Percentiles rank a stretch among this genome's conserved stretches.
Evolutionary conservation across 2,888 invertebrate species (phyloP).

Genomic region (Meiosimyza decipiens): DNA sequence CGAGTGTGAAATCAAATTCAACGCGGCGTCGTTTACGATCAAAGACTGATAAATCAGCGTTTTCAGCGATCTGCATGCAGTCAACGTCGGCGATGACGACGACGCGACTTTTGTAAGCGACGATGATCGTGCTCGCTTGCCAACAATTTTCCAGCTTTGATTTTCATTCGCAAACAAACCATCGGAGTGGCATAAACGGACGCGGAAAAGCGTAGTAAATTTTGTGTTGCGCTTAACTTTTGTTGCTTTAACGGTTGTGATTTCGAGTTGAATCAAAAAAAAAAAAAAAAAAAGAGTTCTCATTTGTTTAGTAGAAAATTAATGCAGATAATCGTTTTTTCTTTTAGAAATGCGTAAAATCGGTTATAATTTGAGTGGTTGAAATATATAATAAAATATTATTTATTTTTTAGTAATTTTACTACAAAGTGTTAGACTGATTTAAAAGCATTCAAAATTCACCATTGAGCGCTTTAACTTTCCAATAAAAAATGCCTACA

Average conservation of each 20-base stretch:
- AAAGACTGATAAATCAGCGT: slow-evolving; percentile 23
- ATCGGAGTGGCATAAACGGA: slow-evolving; percentile 47
- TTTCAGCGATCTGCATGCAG: slow-evolving; percentile 29
- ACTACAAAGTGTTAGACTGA: too few relatives aligned
- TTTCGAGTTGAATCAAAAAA: background rate
- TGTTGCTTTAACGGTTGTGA: background rate
- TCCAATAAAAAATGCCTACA: slow-evolving; percentile 6
- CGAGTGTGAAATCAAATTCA: too few relatives aligned
- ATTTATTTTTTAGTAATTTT: too few relatives aligned
- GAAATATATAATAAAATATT: too few relatives aligned
- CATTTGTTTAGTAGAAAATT: slow-evolving; percentile 5
- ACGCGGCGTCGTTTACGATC: too few relatives aligned
- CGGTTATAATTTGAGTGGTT: background rate
- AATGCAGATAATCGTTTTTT: background rate
- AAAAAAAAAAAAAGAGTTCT: slow-evolving; percentile 17
- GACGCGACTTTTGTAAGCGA: slow-evolving; percentile 7
- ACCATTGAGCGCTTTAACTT: background rate
- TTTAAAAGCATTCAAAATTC: background rate
- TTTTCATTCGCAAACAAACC: slow-evolving; percentile 60
- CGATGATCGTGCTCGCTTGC: slow-evolving; percentile 29
- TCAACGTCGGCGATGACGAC: background rate
- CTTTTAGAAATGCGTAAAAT: slow-evolving; percentile 7
- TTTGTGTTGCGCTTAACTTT: background rate
- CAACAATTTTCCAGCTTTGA: slow-evolving; percentile 59
- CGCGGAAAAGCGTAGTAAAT: slow-evolving; percentile 45